Percentiles rank a stretch among this genome's conserved stretches.
Conservation (phyloP, 2,113 vertebrate species). For the Thunnus maccoyii region DNA sequence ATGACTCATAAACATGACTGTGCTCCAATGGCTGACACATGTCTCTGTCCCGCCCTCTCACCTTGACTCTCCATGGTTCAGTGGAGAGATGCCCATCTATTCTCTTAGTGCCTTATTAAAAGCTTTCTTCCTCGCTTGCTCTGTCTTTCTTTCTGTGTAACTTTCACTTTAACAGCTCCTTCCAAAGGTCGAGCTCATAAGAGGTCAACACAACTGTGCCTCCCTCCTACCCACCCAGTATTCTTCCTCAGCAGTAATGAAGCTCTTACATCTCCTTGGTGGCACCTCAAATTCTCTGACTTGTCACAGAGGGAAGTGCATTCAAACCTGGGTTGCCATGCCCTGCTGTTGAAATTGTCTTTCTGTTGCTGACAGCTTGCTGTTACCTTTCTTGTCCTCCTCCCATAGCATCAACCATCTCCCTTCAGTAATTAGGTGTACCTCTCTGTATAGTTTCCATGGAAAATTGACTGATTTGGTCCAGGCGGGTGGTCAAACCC, state of each 20-base stretch:
- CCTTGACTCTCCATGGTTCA: conserved; percentile 52
- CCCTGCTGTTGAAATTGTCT: conserved; percentile 5
- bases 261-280: conserved; percentile 47
- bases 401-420: not conserved
- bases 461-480: conserved; percentile 50
- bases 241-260: conserved; percentile 53
- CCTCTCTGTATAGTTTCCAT: conserved; percentile 42
- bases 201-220: conserved; percentile 58
- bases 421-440: conserved; percentile 47
- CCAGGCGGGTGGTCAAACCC: conserved; percentile 22
- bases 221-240: conserved; percentile 10
- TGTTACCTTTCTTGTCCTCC: conserved; percentile 25
- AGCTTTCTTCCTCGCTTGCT: conserved; percentile 16
- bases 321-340: not conserved
- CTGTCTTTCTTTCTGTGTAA: conserved; percentile 8
- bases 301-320: conserved; percentile 38
- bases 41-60: conserved; percentile 61
- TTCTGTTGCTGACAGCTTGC: conserved; percentile 13
- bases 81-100: conserved; percentile 38
- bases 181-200: conserved; percentile 51
- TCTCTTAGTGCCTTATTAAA: conserved; percentile 73
- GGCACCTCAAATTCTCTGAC: conserved; percentile 31
- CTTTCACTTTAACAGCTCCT: conserved; percentile 60
- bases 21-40: conserved; percentile 55
- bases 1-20: conserved; percentile 73